Evolutionary conservation across 1,140 invertebrate genomes (phyloP).

Genomic region (Papilio helenus): DNA sequence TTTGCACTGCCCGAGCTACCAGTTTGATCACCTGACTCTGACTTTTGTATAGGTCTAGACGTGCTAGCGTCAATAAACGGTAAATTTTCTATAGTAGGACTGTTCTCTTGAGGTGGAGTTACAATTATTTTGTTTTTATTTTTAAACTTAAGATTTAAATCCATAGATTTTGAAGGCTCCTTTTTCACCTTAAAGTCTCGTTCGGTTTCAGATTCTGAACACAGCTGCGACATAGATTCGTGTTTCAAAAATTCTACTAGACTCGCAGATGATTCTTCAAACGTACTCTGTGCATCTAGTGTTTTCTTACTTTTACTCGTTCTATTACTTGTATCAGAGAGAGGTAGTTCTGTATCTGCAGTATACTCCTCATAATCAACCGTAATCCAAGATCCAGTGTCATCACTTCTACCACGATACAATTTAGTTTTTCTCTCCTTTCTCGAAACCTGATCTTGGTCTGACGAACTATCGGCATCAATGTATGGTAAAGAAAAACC

Average conservation of each 20-base stretch:
- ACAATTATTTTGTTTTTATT: constrained; percentile 83
- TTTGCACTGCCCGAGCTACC: constrained; percentile 75
- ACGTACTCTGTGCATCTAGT: constrained; percentile 78
- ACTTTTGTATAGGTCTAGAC: constrained; percentile 71
- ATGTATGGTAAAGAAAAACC: constrained; percentile 76
- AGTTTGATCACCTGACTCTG: constrained; percentile 75
- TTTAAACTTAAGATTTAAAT: constrained; percentile 75
- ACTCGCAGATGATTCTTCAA: constrained; percentile 80
- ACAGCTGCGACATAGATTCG: constrained; percentile 73
- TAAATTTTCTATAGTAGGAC: constrained; percentile 80
- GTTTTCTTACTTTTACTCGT: constrained; percentile 55
- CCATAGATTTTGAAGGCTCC: constrained; percentile 57
- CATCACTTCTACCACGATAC: constrained; percentile 83
- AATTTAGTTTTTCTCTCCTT: constrained; percentile 61
- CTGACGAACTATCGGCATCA: constrained; percentile 81
- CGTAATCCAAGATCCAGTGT: constrained; percentile 85
- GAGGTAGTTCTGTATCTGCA: constrained; percentile 72
- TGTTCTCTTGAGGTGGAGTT: constrained; percentile 81
- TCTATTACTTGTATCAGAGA: constrained; percentile 69
- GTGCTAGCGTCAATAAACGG: constrained; percentile 77
- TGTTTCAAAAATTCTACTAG: constrained; percentile 80
- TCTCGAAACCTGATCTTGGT: constrained; percentile 79
- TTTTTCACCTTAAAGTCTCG: constrained; percentile 52
- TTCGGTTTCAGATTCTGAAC: constrained; percentile 72
- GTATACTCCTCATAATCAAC: constrained; percentile 85